These are phyloP conservation scores for Podiceps cristatus DNA, from an alignment of 2,113 vertebrate species.

Conservation along the genomic window DNA sequence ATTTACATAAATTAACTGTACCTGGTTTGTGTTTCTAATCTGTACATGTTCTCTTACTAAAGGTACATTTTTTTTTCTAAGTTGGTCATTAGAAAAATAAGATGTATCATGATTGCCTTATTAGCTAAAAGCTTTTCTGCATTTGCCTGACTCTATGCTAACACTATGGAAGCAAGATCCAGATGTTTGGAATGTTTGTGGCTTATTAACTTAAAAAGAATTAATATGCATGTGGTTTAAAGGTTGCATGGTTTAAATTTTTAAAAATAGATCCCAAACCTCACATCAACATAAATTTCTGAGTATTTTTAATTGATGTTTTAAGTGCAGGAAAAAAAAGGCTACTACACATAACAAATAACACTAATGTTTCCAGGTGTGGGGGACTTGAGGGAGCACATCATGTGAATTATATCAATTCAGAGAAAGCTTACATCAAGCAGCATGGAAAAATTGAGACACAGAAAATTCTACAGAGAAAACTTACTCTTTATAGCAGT, in stretches of 20 bases:
- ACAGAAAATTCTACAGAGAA: not conserved
- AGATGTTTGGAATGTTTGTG: not conserved
- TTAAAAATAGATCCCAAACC: not conserved
- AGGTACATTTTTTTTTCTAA: not conserved
- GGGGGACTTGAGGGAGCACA: not conserved
- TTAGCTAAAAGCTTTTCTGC: not conserved
- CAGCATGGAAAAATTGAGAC: not conserved
- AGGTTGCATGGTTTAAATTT: not conserved
- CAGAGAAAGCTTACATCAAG: not conserved
- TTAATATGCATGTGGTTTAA: not conserved
- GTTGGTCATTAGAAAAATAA: not conserved
- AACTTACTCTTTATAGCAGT: not conserved
- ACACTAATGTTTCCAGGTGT: not conserved
- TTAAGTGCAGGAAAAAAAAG: constrained; percentile 11
- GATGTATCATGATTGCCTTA: not conserved
- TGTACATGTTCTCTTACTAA: not conserved
- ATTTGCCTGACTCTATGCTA: not conserved
- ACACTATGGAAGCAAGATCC: not conserved
- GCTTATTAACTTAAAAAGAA: not conserved
- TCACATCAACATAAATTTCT: not conserved
- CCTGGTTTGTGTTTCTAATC: not conserved
- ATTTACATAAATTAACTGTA: not conserved
- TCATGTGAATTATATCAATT: not conserved
- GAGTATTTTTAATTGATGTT: constrained; percentile 48
- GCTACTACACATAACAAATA: constrained; percentile 4